Evolutionary conservation across 2,888 invertebrate genomes (phyloP).

Genomic region (Eupelmus urozonus): DNA sequence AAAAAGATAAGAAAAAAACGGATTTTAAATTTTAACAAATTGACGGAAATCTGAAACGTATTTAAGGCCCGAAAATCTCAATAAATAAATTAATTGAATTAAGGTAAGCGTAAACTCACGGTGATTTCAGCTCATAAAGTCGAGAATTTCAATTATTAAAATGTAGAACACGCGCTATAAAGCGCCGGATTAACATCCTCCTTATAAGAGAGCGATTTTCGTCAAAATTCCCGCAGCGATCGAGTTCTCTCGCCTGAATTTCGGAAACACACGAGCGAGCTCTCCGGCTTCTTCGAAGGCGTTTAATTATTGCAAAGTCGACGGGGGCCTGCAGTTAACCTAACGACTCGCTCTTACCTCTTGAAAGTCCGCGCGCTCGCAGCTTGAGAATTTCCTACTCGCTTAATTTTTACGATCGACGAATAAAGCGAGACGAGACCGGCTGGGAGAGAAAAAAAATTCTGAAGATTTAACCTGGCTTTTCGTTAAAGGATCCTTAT

Average conservation of each 20-base stretch:
- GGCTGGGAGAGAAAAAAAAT: neutral
- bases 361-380: constrained; percentile 1
- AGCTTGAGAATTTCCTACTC: constrained; percentile 20
- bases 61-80: too few species aligned
- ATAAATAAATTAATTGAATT: too few species aligned
- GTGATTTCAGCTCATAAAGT: neutral
- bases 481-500: constrained; percentile 21
- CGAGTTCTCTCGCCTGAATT: constrained; percentile 6
- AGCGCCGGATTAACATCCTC: constrained; percentile 14
- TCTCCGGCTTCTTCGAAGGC: constrained; percentile 26
- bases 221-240: constrained; percentile 28
- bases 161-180: constrained; percentile 15
- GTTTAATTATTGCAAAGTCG: constrained; percentile 53
- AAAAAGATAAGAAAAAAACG: neutral
- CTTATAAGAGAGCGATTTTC: neutral
- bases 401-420: constrained; percentile 46
- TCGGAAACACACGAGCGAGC: constrained; percentile 3
- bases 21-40: neutral
- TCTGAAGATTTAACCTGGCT: neutral
- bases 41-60: too few species aligned
- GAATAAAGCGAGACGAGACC: constrained; percentile 11
- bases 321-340: constrained; percentile 22
- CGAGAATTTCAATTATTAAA: constrained; percentile 15
- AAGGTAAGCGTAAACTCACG: too few species aligned
- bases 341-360: constrained; percentile 44